Base-by-base conservation (phyloP, 2,888 invertebrate species). In the Silvanus unidentatus region DNA sequence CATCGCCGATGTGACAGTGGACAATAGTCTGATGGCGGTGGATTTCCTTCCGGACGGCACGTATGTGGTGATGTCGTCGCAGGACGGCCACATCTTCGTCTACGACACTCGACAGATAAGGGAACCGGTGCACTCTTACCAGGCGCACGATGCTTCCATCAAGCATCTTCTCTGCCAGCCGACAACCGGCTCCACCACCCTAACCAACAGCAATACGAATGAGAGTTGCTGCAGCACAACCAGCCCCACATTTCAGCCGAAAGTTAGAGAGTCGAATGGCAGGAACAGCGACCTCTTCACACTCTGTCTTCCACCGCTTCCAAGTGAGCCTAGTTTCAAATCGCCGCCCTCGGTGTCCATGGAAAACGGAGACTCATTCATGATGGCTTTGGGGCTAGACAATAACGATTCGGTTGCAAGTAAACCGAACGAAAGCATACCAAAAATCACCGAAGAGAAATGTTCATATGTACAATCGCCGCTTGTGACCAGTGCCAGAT, bases 51-150 rank as follows among this genome's bases (percentile, higher is more conserved):
- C 49, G 4, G 46, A 54, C 34, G 44, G 49, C 11, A 74, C 73
- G 51, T 72, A 72, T 57, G 73, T 79, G n/a, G 77, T 75, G 4
- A 68, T 79, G 35, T 79, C 77, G 10, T 74, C 76, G 13, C 77
- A 77, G 58, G 75, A 73, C 65, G 80, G 80, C n/a, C 56, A 68
- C 39, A 67, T 79, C 2, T 59, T 75, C 34, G 57, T 78, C 2
- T 80, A 78, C 65, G 80, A 81, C 63, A 69, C 77, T 10, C 71
- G 79, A 56, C 76, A 77, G 54, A 63, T 78, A 35, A 69, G 70
- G 22, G 68, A 65, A 45, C 75, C 78, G 0, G 62, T 73, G 10
- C 71, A 73, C 58, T 61, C 74, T 10, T 66, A 79, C 22, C 69
- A 72, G 53, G 77, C 75, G 1, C 78, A 80, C 51, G 74, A 74